Evolutionary conservation across 2,888 invertebrate genomes (phyloP).

Genomic region (Acanthococcus lagerstroemiae): DNA sequence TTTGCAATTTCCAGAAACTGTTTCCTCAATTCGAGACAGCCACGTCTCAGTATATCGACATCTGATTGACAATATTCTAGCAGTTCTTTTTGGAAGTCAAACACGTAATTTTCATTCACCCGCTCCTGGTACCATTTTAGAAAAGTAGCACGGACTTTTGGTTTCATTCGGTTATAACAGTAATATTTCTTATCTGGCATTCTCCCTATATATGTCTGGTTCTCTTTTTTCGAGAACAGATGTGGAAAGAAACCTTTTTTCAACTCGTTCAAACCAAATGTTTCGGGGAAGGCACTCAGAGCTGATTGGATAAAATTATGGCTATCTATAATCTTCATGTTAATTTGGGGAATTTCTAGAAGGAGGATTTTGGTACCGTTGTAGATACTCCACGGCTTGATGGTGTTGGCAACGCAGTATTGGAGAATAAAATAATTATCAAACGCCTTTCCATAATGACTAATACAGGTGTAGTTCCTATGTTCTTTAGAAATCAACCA

Average conservation of each 20-base stretch:
- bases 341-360: constrained; percentile 31
- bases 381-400: constrained; percentile 32
- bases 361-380: constrained; percentile 35
- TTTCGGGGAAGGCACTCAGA: constrained; percentile 36
- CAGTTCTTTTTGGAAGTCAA: constrained; percentile 38
- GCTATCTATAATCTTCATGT: constrained; percentile 24
- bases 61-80: constrained; percentile 35
- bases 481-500: constrained; percentile 33
- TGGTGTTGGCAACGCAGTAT: constrained; percentile 11
- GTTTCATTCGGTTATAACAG: constrained; percentile 34
- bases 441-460: constrained; percentile 32
- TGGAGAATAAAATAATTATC: constrained; percentile 32
- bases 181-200: constrained; percentile 35
- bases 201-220: constrained; percentile 36
- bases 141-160: constrained; percentile 32
- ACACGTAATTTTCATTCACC: constrained; percentile 31
- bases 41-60: constrained; percentile 37
- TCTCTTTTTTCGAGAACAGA: constrained; percentile 36
- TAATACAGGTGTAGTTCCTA: constrained; percentile 29
- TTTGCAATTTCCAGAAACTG: constrained; percentile 34
- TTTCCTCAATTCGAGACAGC: constrained; percentile 38
- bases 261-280: constrained; percentile 36
- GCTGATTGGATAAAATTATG: constrained; percentile 39
- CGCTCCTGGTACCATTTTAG: constrained; percentile 35
- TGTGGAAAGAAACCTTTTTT: constrained; percentile 38